A percentile compares a stretch with the other conserved stretches of the same genome.
Evolutionary conservation across 2,797 vertebrate genomes (phyloP).

Genomic region (Rhodeus uyekii): DNA sequence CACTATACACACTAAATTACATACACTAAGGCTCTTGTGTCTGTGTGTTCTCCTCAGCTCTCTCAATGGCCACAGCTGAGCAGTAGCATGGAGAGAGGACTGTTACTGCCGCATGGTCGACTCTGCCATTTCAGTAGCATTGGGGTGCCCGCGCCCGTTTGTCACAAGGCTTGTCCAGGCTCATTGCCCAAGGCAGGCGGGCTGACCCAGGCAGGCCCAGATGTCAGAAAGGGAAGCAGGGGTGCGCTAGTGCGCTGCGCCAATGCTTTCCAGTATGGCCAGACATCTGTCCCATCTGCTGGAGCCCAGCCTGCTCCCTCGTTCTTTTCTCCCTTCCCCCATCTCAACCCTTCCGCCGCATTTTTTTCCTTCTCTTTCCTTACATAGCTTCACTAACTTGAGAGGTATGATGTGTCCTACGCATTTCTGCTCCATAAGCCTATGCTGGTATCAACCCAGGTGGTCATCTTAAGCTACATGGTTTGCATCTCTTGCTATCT

Average conservation of each 20-base stretch:
- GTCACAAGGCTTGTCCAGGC: slow-evolving; percentile 90
- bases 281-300: slow-evolving; percentile 98
- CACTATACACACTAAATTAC: slow-evolving; percentile 33
- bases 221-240: slow-evolving; percentile 90
- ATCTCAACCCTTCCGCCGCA: slow-evolving; percentile 25
- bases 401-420: neutral
- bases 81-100: slow-evolving; percentile 86
- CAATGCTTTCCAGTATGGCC: slow-evolving; percentile 90
- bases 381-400: slow-evolving; percentile 10
- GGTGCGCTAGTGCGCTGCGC: slow-evolving; percentile 88
- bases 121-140: slow-evolving; percentile 89
- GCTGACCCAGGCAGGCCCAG: slow-evolving; percentile 89
- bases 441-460: neutral
- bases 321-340: slow-evolving; percentile 59
- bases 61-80: slow-evolving; percentile 75
- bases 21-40: slow-evolving; percentile 26
- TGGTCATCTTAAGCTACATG: slow-evolving; percentile 46
- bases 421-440: neutral
- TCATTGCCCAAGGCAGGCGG: slow-evolving; percentile 87
- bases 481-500: slow-evolving; percentile 70
- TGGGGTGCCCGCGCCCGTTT: slow-evolving; percentile 82
- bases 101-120: slow-evolving; percentile 89
- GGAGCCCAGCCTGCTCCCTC: slow-evolving; percentile 81
- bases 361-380: slow-evolving; percentile 28
- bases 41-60: slow-evolving; percentile 10